A percentile compares a stretch with the other conserved stretches of the same genome.
Evolutionary conservation across 23 tunicate species (phyloP).

Genomic region (Trididemnum nubilum): DNA sequence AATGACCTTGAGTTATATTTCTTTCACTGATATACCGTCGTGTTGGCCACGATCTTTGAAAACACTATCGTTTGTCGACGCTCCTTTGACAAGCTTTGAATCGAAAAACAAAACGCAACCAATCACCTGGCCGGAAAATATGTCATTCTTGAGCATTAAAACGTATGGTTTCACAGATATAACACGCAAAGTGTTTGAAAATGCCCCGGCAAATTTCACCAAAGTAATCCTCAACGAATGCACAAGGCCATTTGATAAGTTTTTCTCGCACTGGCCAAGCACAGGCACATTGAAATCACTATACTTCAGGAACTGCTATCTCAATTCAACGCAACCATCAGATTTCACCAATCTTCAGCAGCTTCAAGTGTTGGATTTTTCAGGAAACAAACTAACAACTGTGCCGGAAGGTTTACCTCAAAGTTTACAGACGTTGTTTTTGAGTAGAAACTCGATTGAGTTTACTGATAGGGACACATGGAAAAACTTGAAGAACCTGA

Average conservation of each 20-base stretch:
- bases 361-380: conserved; percentile 4
- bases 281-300: background rate
- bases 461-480: background rate
- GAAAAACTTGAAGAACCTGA: conserved; percentile 22
- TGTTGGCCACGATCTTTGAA: conserved; percentile 23
- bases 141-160: conserved; percentile 16
- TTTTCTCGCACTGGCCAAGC: conserved; percentile 23
- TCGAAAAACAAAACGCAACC: background rate
- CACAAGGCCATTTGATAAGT: background rate
- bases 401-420: conserved; percentile 23
- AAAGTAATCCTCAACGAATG: background rate
- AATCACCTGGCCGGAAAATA: conserved; percentile 13
- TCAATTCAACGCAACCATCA: background rate
- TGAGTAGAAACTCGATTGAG: conserved; percentile 4
- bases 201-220: background rate
- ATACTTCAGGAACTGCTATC: conserved; percentile 8
- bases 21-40: conserved; percentile 19
- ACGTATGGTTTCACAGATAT: background rate
- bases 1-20: background rate
- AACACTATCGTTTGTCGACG: background rate
- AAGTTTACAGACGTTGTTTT: background rate
- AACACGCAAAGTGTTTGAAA: conserved; percentile 10
- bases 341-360: conserved; percentile 10
- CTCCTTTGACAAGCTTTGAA: conserved; percentile 27
- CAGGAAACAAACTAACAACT: conserved; percentile 16